These are phyloP conservation scores for Onychostruthus taczanowskii DNA, from an alignment of 2,113 vertebrate species.

Conservation along the genomic window DNA sequence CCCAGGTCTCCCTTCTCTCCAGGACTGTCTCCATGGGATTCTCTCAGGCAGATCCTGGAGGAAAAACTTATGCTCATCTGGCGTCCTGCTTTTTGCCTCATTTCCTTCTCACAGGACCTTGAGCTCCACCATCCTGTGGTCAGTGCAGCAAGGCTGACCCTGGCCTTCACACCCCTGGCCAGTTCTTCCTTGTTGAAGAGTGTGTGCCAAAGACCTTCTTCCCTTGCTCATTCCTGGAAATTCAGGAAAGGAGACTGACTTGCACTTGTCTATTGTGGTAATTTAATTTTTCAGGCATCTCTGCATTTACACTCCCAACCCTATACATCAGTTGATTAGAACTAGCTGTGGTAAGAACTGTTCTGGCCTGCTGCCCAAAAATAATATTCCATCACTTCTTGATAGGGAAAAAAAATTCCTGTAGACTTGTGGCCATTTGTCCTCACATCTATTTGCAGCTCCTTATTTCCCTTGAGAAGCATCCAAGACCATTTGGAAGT, in stretches of 20 bases:
- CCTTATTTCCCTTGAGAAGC: constrained; percentile 49
- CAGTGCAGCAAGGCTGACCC: not conserved
- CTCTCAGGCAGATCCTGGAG: not conserved
- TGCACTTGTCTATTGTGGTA: not conserved
- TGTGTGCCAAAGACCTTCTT: not conserved
- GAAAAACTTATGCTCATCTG: accelerated
- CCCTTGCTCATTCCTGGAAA: not conserved
- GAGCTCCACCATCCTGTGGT: not conserved
- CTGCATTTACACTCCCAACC: not conserved
- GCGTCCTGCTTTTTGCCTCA: not conserved
- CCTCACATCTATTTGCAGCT: constrained; percentile 50
- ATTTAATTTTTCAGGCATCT: not conserved
- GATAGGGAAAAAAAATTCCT: not conserved
- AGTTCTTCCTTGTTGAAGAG: not conserved
- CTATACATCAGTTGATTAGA: not conserved
- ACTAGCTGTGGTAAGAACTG: not conserved
- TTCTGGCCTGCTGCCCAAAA: constrained; percentile 4
- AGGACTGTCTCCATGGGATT: not conserved
- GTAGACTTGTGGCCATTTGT: constrained; percentile 29
- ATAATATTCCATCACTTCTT: constrained; percentile 8
- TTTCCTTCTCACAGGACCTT: not conserved
- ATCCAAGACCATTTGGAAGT: constrained; percentile 32
- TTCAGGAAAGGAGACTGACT: not conserved
- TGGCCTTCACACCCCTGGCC: not conserved
- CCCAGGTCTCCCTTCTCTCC: not conserved